Evolutionary conservation across 2,888 invertebrate genomes (phyloP).

Genomic region (Epicampocera succincta): DNA sequence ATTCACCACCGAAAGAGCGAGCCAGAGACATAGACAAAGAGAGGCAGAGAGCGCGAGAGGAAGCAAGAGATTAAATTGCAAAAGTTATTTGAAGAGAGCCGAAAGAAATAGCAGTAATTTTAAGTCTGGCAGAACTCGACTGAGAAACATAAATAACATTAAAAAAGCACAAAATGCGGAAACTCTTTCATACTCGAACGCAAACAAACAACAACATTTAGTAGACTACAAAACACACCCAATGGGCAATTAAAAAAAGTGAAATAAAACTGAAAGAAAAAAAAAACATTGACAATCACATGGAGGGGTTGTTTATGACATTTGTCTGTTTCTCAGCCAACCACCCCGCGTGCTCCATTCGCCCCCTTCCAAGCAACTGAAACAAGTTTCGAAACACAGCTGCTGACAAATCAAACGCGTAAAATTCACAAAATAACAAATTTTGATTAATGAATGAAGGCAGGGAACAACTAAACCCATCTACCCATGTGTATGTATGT

Average conservation of each 20-base stretch:
- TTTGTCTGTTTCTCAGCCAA: constrained; percentile 46
- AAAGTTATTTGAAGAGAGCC: not conserved
- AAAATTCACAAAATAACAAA: not conserved
- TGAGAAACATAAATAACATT: constrained; percentile 33
- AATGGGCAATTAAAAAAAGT: constrained; percentile 38
- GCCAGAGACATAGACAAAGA: not conserved
- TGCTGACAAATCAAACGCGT: constrained; percentile 31
- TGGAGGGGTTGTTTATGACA: constrained; percentile 67
- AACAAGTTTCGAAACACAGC: constrained; percentile 52
- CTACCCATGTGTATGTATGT: too few relatives aligned
- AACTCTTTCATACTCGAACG: constrained; percentile 40
- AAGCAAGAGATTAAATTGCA: not conserved
- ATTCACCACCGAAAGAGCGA: not conserved
- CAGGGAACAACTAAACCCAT: too few relatives aligned
- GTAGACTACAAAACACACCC: constrained; percentile 57
- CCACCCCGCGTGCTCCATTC: constrained; percentile 22
- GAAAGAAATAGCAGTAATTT: not conserved
- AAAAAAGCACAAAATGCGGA: constrained; percentile 49
- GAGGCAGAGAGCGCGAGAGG: not conserved
- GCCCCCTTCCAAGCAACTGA: not conserved
- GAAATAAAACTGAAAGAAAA: constrained; percentile 20
- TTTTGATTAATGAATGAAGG: too few relatives aligned
- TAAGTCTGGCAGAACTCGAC: constrained; percentile 10
- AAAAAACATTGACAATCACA: constrained; percentile 61
- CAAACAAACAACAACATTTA: constrained; percentile 35